Evolutionary conservation across 92 coral and sea anemone species (phyloP).

Genomic region (Actinernus sp.): DNA sequence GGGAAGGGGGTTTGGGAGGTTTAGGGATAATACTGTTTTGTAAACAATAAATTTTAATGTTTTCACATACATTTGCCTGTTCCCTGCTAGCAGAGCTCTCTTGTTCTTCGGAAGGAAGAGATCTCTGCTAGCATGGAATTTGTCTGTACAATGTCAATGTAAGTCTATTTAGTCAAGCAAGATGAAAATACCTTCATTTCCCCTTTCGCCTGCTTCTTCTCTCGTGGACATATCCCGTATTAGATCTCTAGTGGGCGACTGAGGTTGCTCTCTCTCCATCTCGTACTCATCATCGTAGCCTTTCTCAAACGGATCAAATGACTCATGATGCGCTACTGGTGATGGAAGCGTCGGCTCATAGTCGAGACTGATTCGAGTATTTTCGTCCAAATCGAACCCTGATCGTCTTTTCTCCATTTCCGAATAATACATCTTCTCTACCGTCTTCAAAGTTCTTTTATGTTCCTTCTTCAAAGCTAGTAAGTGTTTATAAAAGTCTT

Average conservation of each 20-base stretch:
- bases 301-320: slow-evolving; percentile 62
- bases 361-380: slow-evolving; percentile 65
- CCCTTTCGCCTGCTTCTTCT: slow-evolving; percentile 52
- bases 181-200: slow-evolving; percentile 64
- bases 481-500: slow-evolving; percentile 84
- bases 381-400: slow-evolving; percentile 75
- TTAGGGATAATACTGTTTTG: too few species aligned
- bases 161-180: too few species aligned
- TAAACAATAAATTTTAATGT: too few species aligned
- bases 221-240: slow-evolving; percentile 84
- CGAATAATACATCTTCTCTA: slow-evolving; percentile 85
- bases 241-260: slow-evolving; percentile 58
- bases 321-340: slow-evolving; percentile 22
- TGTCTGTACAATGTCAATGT: too few species aligned
- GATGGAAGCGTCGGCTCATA: slow-evolving; percentile 35
- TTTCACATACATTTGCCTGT: too few species aligned
- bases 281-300: slow-evolving; percentile 18
- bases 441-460: slow-evolving; percentile 83
- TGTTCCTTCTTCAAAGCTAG: slow-evolving; percentile 86
- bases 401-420: slow-evolving; percentile 69
- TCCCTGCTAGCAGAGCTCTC: too few species aligned
- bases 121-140: neutral
- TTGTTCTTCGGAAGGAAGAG: too few species aligned
- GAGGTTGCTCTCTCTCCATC: slow-evolving; percentile 18
- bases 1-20: too few species aligned